These are phyloP conservation scores for Catagonus wagneri DNA, from an alignment of 2,113 vertebrate species.

Conservation along the genomic window DNA sequence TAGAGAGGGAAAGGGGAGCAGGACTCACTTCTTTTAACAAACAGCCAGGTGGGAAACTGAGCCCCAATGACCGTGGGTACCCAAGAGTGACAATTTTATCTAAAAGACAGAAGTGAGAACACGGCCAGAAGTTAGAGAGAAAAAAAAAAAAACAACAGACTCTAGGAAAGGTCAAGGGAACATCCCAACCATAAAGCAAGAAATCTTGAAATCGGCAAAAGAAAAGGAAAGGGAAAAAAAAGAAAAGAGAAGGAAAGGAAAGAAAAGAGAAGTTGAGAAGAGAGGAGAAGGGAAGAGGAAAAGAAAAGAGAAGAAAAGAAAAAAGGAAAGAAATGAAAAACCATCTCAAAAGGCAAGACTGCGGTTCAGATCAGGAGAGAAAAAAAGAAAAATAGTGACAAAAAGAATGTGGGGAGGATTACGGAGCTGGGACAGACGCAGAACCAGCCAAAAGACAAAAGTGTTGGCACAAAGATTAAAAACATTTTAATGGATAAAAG, in stretches of 20 bases:
- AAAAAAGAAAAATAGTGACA: not conserved
- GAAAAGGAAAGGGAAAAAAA: too few species aligned
- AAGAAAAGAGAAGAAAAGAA: too few species aligned
- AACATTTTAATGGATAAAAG: conserved; percentile 47
- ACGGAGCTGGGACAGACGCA: not conserved
- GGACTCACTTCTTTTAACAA: not conserved
- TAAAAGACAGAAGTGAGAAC: not conserved
- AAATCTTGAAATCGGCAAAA: not conserved
- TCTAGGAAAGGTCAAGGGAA: not conserved
- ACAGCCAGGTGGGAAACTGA: not conserved
- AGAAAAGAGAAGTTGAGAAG: too few species aligned
- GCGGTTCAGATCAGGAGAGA: not conserved
- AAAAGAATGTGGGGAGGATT: not conserved
- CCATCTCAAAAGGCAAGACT: not conserved
- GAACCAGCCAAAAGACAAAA: conserved; percentile 35
- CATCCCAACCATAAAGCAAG: not conserved
- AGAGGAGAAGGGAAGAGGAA: too few species aligned
- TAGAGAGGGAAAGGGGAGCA: not conserved
- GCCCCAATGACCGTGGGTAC: accelerated
- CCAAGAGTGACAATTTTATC: not conserved
- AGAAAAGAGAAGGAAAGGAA: too few species aligned
- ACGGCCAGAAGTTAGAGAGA: not conserved
- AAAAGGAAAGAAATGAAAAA: not conserved
- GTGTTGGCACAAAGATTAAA: conserved; percentile 44
- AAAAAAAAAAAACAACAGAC: not conserved